phyloP scores from a whole-genome alignment of 1,140 invertebrate genomes.

The Globodera rostochiensis region DNA sequence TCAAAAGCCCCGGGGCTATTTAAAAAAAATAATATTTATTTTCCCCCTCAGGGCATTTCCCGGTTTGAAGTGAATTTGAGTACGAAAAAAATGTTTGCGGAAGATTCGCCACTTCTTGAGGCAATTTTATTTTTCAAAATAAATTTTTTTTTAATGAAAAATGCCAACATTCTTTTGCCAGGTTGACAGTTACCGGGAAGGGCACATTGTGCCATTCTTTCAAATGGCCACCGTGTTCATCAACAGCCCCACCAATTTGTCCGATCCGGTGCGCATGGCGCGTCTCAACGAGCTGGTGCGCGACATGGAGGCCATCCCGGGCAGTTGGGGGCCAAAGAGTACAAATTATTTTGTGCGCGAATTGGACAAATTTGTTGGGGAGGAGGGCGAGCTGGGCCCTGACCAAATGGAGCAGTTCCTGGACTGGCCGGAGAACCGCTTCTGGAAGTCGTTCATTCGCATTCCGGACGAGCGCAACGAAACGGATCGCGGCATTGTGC shows the following conservation, averaged over 20 bases:
- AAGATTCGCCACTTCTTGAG: conserved; percentile 61
- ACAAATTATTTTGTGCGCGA: conserved; percentile 64
- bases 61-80: conserved; percentile 59
- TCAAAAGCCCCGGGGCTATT: conserved; percentile 1
- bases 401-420: conserved; percentile 45
- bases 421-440: conserved; percentile 62
- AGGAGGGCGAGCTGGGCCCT: background rate
- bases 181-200: background rate
- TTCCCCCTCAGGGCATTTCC: conserved; percentile 59
- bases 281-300: conserved; percentile 56
- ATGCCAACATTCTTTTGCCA: background rate
- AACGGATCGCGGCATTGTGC: conserved; percentile 44
- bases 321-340: conserved; percentile 51
- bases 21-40: background rate
- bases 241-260: conserved; percentile 59
- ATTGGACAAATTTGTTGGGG: conserved; percentile 51
- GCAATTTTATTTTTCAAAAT: background rate
- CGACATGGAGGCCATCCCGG: conserved; percentile 58
- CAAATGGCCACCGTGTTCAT: conserved; percentile 59
- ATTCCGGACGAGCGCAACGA: conserved; percentile 4
- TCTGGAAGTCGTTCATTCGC: conserved; percentile 59
- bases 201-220: background rate
- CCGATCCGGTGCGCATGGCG: conserved; percentile 52
- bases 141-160: conserved; percentile 1
- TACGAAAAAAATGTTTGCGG: conserved; percentile 60